phyloP scores from a whole-genome alignment of 2,113 vertebrate species.

The Takifugu bimaculatus region DNA sequence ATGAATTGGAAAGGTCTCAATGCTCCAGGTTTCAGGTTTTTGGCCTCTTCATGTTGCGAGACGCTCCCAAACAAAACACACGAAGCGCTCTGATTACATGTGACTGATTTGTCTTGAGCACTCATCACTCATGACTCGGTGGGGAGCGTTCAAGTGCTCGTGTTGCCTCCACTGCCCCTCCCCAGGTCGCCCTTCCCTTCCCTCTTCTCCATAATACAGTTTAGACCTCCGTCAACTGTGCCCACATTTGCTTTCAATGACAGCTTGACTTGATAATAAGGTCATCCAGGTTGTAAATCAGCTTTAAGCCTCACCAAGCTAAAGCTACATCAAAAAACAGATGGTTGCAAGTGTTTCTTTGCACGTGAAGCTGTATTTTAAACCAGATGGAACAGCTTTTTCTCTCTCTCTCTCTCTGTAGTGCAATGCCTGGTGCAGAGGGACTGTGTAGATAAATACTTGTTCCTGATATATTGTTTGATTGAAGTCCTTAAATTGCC shows the following conservation, averaged over 20 bases:
- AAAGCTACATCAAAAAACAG: slow-evolving; percentile 22
- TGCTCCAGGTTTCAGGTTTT: slow-evolving; percentile 60
- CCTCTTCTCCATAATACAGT: not conserved
- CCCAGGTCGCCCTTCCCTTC: slow-evolving; percentile 11
- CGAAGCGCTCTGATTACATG: slow-evolving; percentile 86
- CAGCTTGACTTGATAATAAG: not conserved
- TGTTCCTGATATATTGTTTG: not conserved
- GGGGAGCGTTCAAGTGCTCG: slow-evolving; percentile 78
- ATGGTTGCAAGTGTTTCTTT: slow-evolving; percentile 3
- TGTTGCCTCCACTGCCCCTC: slow-evolving; percentile 40
- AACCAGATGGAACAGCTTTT: slow-evolving; percentile 32
- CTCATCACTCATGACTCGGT: slow-evolving; percentile 73
- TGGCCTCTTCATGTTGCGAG: slow-evolving; percentile 75
- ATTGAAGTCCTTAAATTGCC: no score
- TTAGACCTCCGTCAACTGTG: not conserved
- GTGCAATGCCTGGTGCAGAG: no score
- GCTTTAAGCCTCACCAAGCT: not conserved
- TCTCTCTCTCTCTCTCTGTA: not conserved
- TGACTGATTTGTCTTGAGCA: slow-evolving; percentile 53
- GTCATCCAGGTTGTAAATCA: slow-evolving; percentile 12
- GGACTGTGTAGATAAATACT: not conserved
- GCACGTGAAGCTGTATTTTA: slow-evolving; percentile 24
- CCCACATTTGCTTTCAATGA: slow-evolving; percentile 26
- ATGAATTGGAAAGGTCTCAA: not conserved
- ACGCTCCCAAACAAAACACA: slow-evolving; percentile 82